Evolutionary conservation across 2,888 invertebrate species (phyloP), one percentile per base, ranked within the genome.

Genomic region (Ametastegia equiseti): DNA sequence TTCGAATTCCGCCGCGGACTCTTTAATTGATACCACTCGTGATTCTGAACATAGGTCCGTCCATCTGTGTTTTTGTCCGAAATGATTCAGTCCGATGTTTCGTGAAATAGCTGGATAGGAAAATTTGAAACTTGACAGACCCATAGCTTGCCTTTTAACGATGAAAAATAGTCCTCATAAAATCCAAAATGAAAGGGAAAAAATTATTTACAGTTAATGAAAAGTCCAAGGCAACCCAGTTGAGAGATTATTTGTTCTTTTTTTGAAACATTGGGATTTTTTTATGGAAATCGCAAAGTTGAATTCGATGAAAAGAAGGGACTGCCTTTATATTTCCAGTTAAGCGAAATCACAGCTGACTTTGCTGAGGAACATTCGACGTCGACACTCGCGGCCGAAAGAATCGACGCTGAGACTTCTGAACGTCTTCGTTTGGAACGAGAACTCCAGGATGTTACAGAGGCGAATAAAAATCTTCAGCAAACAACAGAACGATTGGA

Each of bases 301-400:
- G 19, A 30, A 27, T 63, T 63, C 19, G 19, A 45, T 50, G 15
- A 75, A 75, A 54, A n/a, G n/a, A n/a, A 27, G n/a, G 23, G 19
- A 33, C 33, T 11, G 33, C 19, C 42, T 69, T 79, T 50, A n/a
- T 81, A n/a, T 84, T 92, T 92, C 0, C 93, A 98, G 98, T 93
- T 98, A 90, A 97, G 97, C 88, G 98, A 98, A 92, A 95, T 98
- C 93, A 96, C 97, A 81, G 97, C 97, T 36, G 98, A 98, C 92
- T 93, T 98, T 85, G 95, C 97, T 1, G 98, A 98, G 91, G 98
- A 98, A 91, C 97, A 98, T 86, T 97, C 97, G 2, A 96, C 98
- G 2, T 96, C 98, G 5, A 96, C 96, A 15, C 94, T 97, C 85
- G 97, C 98, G 7, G 95, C 97, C 0, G 98, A 98, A 91, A 94